Evolutionary conservation across 1,140 invertebrate genomes (phyloP), one percentile per base, ranked within the genome.

Genomic region (Hyles euphorbiae): DNA sequence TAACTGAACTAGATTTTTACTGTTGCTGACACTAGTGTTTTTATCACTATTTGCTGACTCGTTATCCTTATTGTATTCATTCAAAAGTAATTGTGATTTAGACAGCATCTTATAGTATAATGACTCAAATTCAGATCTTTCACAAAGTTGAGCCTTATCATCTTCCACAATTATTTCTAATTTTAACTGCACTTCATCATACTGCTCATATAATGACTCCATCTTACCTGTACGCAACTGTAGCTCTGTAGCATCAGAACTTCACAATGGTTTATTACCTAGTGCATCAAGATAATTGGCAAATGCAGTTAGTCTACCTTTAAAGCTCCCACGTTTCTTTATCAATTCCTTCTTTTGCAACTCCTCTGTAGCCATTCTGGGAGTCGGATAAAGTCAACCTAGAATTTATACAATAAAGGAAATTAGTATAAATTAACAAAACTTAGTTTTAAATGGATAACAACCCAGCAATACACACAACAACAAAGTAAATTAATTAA

Each of bases 141-240:
- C 34, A 40, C 34, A 9, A 40, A 36, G 11, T 43, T 53, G 52
- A 40, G 8, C 22, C 3, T 53, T 8, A 34, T 9, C 7, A 9
- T 33, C 9, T 53, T 53, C 51, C 6, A 53, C 34, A 53, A 53
- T 53, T 9, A 12, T 33, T 53, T 53, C 51, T 11, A 53, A 53
- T 5, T 7, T 5, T 34, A 53, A 34, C 51, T 53, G 51, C 7
- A 53, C 34, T 11, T 53, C 51, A 34, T 53, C 51, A 53, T 53
- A 53, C 34, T 53, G 51, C 8, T 33, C 34, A 34, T 34, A 33
- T 33, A 34, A 53, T 9, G 32, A 34, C 5, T 34, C 32, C 8
- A 53, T 33, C 32, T 34, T 53, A 53, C 22, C 11, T 7, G 34
- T 53, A 34, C 51, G 51, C 8, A 53, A 34, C 11, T 34, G 22